phyloP scores from a whole-genome alignment of 1,140 invertebrate genomes.

The Drosophila sp. region DNA sequence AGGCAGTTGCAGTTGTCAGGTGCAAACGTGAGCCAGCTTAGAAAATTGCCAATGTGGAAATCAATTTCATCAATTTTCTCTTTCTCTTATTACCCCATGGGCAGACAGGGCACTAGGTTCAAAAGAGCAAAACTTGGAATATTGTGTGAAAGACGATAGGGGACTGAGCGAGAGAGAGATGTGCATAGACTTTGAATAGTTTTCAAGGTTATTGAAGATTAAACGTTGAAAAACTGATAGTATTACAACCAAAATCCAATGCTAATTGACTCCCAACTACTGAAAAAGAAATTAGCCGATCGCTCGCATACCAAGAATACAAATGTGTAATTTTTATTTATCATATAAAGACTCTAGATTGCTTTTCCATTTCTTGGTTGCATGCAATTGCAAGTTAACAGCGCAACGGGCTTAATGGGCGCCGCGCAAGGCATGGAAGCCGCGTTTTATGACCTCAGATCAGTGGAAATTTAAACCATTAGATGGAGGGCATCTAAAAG shows the following conservation, averaged over 20 bases:
- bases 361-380: too few relatives aligned
- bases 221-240: too few relatives aligned
- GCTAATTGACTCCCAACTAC: too few relatives aligned
- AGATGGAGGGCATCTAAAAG: not conserved
- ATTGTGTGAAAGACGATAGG: not conserved
- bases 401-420: too few relatives aligned
- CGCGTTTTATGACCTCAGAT: not conserved
- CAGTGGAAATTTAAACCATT: not conserved
- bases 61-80: constrained; percentile 74
- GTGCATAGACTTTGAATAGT: not conserved
- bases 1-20: constrained; percentile 66
- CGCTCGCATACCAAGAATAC: too few relatives aligned
- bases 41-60: constrained; percentile 76
- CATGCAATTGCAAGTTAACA: too few relatives aligned
- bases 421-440: too few relatives aligned
- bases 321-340: too few relatives aligned
- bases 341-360: too few relatives aligned
- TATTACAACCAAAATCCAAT: too few relatives aligned
- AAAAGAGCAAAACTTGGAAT: constrained; percentile 11
- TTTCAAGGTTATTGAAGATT: not conserved
- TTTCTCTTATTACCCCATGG: not conserved
- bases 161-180: not conserved
- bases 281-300: too few relatives aligned
- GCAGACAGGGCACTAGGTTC: not conserved
- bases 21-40: constrained; percentile 55